Conservation (phyloP, 2,113 vertebrate genomes). For the Corvus cornix region DNA sequence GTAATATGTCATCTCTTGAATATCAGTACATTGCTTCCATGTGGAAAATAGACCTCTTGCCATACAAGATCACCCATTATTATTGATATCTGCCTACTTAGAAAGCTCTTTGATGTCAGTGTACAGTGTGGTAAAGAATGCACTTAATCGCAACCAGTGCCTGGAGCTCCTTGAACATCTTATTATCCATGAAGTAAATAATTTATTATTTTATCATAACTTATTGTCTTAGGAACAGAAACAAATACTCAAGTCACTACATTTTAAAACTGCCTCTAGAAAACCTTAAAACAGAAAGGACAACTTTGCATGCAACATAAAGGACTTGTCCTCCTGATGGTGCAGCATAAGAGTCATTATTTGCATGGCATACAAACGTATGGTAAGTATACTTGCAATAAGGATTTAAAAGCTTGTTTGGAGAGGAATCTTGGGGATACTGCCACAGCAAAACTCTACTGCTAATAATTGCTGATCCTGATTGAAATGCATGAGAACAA, state of each 20-base stretch:
- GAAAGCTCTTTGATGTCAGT: not conserved
- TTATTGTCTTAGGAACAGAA: not conserved
- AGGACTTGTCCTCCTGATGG: not conserved
- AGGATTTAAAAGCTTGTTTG: not conserved
- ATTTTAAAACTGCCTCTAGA: not conserved
- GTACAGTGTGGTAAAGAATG: not conserved
- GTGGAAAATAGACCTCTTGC: not conserved
- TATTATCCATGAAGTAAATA: not conserved
- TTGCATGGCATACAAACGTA: not conserved
- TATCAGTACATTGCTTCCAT: not conserved
- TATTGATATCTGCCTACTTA: not conserved
- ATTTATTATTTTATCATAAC: not conserved
- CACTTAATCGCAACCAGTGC: not conserved
- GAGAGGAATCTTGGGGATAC: not conserved
- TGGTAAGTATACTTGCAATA: not conserved
- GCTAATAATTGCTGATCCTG: not conserved
- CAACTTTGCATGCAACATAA: not conserved
- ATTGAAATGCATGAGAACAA: not conserved
- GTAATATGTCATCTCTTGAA: not conserved
- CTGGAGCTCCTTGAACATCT: not conserved
- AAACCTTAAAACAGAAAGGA: not conserved
- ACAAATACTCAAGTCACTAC: not conserved
- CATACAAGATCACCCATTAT: not conserved
- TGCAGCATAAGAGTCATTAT: not conserved
- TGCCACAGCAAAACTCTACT: not conserved